phyloP scores from a whole-genome alignment of 2,888 invertebrate genomes.

The Microplitis manilae region DNA sequence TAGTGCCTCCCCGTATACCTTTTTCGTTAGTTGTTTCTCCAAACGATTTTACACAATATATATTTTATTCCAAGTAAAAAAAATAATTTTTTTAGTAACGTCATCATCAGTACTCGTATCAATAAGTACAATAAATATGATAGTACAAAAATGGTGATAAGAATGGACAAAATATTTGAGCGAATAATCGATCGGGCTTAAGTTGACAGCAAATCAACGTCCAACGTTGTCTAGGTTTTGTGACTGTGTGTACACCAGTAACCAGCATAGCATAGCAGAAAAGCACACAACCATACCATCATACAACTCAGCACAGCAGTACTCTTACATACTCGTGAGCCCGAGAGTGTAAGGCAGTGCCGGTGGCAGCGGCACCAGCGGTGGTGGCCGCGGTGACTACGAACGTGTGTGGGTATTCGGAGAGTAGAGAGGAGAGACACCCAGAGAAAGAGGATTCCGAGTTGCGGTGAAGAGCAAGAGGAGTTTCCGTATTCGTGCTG shows the following conservation, averaged over 20 bases:
- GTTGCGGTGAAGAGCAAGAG: constrained; percentile 11
- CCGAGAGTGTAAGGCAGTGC: neutral
- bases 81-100: neutral
- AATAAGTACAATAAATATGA: neutral
- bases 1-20: constrained; percentile 23
- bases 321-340: neutral
- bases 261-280: neutral
- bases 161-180: neutral
- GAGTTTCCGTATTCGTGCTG: constrained; percentile 9
- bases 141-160: neutral
- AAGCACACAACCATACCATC: neutral
- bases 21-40: neutral
- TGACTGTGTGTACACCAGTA: neutral
- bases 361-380: neutral
- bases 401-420: constrained; percentile 35
- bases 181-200: neutral
- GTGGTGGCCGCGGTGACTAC: neutral
- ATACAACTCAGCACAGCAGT: neutral
- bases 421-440: constrained; percentile 32
- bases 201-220: constrained; percentile 1
- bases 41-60: neutral
- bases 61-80: neutral
- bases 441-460: neutral
- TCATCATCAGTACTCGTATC: neutral
- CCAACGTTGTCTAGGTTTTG: neutral